Conservation (phyloP, 2,888 invertebrate genomes). For the Hydraecia micacea region DNA sequence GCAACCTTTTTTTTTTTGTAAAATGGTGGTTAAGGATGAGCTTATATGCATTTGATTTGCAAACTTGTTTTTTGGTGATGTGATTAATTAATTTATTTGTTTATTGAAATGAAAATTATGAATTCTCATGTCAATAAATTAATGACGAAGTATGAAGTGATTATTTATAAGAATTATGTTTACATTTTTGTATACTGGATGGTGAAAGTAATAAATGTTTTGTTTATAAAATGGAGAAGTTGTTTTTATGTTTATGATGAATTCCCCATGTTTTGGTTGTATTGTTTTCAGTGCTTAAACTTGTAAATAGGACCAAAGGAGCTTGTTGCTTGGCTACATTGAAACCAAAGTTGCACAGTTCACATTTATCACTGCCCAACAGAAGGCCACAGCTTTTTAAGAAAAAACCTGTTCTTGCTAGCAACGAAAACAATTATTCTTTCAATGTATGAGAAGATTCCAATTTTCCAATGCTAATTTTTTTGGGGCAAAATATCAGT, state of each 20-base stretch:
- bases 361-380: neutral
- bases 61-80: conserved; percentile 21
- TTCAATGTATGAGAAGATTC: too few relatives aligned
- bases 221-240: conserved; percentile 58
- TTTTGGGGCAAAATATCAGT: too few relatives aligned
- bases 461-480: too few relatives aligned
- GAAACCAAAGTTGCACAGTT: neutral
- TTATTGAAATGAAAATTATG: conserved; percentile 41
- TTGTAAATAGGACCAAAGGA: neutral
- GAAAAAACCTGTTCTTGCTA: too few relatives aligned
- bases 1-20: conserved; percentile 13
- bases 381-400: too few relatives aligned
- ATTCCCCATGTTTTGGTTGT: too few relatives aligned
- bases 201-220: conserved; percentile 71
- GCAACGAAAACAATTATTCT: too few relatives aligned
- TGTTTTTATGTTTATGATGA: conserved; percentile 5
- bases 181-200: conserved; percentile 68
- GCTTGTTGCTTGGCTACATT: neutral
- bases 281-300: neutral
- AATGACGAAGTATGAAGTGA: conserved; percentile 30
- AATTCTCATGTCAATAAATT: conserved; percentile 40
- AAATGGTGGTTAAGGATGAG: conserved; percentile 14
- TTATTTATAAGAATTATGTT: conserved; percentile 65
- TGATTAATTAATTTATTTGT: conserved; percentile 20
- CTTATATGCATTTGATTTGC: conserved; percentile 43